A percentile compares a stretch with the other conserved stretches of the same genome.
Evolutionary conservation across 2,113 vertebrate genomes (phyloP).

Genomic region (Hippocampus zosterae): DNA sequence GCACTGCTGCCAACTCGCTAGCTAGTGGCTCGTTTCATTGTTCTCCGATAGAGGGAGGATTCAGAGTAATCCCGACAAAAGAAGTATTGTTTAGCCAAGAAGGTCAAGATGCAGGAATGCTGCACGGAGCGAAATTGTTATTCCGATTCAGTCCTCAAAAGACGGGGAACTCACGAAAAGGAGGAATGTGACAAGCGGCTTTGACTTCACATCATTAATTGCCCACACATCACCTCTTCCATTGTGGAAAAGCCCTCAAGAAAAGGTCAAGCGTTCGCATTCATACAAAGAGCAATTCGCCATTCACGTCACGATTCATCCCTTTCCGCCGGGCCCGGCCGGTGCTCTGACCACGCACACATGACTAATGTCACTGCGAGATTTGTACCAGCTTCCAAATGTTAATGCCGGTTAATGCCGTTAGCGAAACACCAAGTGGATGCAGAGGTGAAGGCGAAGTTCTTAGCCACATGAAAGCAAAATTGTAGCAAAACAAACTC

Average conservation of each 20-base stretch:
- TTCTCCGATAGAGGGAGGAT: conserved; percentile 39
- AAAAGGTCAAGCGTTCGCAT: conserved; percentile 66
- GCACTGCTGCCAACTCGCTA: conserved; percentile 34
- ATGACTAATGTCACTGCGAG: conserved; percentile 54
- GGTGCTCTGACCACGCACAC: conserved; percentile 38
- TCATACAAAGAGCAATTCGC: conserved; percentile 40
- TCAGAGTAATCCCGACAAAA: conserved; percentile 41
- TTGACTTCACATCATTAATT: conserved; percentile 54
- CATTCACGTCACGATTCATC: conserved; percentile 51
- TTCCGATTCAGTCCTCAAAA: conserved; percentile 4
- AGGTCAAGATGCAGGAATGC: conserved; percentile 17
- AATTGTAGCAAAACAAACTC: not conserved
- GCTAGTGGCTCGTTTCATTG: conserved; percentile 36
- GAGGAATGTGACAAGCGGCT: conserved; percentile 23
- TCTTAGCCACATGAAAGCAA: not conserved
- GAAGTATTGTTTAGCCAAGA: conserved; percentile 21
- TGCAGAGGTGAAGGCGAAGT: conserved; percentile 11
- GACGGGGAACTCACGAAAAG: not conserved
- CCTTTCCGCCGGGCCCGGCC: conserved; percentile 21
- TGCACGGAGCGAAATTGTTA: conserved; percentile 1
- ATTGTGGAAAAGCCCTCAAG: conserved; percentile 26
- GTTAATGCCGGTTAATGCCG: conserved; percentile 40
- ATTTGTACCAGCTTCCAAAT: conserved; percentile 46
- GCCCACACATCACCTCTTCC: conserved; percentile 49
- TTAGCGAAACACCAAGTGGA: conserved; percentile 20